Percentiles rank a stretch among this genome's conserved stretches.
These are phyloP conservation scores for Caenorhabditis sp. DNA, from an alignment of 2,888 invertebrate genomes.

Conservation along the genomic window DNA sequence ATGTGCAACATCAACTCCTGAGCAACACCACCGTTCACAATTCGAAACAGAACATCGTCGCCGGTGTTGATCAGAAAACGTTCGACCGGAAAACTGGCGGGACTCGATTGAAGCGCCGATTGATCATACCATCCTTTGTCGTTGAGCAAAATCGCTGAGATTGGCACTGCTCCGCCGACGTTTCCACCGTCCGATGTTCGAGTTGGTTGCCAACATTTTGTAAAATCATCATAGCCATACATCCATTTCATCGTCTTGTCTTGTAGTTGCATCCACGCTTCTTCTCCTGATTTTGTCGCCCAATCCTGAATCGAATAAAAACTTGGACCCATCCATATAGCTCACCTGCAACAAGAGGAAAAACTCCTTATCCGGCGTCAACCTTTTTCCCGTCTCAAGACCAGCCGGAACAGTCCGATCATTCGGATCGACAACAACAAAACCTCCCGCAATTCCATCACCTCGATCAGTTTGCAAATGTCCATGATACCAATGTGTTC, in stretches of 20 bases:
- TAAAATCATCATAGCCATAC: conserved; percentile 59
- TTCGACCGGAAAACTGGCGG: conserved; percentile 58
- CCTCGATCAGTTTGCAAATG: conserved; percentile 65
- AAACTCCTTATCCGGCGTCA: conserved; percentile 53
- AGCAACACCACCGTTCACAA: conserved; percentile 66
- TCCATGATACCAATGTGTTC: conserved; percentile 66
- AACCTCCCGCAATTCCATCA: conserved; percentile 64
- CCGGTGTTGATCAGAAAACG: conserved; percentile 51
- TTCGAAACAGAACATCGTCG: conserved; percentile 53
- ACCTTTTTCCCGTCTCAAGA: conserved; percentile 27
- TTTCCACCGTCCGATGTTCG: conserved; percentile 65
- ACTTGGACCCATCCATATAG: too few relatives aligned
- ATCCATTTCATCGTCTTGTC: conserved; percentile 68
- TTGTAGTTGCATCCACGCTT: conserved; percentile 56
- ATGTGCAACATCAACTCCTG: conserved; percentile 62
- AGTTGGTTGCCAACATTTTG: conserved; percentile 64
- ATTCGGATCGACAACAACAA: conserved; percentile 43
- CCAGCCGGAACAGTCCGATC: conserved; percentile 32
- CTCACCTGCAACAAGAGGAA: conserved; percentile 59
- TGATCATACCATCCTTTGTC: conserved; percentile 66
- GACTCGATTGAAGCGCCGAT: conserved; percentile 45
- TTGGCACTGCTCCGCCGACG: conserved; percentile 63
- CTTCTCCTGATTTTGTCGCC: conserved; percentile 48
- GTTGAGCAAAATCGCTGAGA: conserved; percentile 64
- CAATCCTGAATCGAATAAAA: conserved; percentile 54